Evolutionary conservation across 2,113 vertebrate species (phyloP), one percentile per base, ranked within the genome.

Genomic region (Ictalurus furcatus): DNA sequence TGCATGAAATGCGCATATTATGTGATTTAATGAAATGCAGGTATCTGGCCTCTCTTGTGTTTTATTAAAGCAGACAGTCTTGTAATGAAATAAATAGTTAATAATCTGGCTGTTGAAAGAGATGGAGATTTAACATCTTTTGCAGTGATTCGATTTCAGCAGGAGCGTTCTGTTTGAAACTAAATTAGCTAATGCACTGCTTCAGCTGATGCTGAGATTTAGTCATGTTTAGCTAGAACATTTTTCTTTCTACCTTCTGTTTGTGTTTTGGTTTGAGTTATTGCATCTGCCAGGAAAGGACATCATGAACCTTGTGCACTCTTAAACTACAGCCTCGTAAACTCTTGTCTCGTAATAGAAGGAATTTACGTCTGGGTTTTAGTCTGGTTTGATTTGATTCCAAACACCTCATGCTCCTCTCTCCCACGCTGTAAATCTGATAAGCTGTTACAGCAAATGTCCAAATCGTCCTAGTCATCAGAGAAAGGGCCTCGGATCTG

Each of bases 121-220:
- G 19, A 44, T 40, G 37, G 17, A 4, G 19, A 74, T 44, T 74
- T 9, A 44, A 74, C 73, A 84, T 85, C 40, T 69, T 83, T 78
- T 52, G 78, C 58, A 86, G 61, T 86, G 69, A 86, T 86, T 86
- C 19, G 61, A 71, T 76, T 85, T 61, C 67, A 28, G 48, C 74
- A 81, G 48, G 25, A 74, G 80, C 28, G 59, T 85, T 82, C 86
- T 86, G 78, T 86, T 63, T 54, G 54, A 82, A 56, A 83, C 44
- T 63, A 65, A 34, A 71, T 34, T 71, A 71, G 67, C 30, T 34
- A 71, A 71, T 19, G 14, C 67, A 17, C 67, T 34, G 30, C 21
- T 16, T 86, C 37, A 17, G 25, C 54, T 63, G 21, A 65, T 58
- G 34, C 71, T 40, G 40, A 85, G 54, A 48, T 23, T 61, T 82